Evolutionary conservation across 1,140 invertebrate species (phyloP).

Genomic region (Hesperophylax magnus): DNA sequence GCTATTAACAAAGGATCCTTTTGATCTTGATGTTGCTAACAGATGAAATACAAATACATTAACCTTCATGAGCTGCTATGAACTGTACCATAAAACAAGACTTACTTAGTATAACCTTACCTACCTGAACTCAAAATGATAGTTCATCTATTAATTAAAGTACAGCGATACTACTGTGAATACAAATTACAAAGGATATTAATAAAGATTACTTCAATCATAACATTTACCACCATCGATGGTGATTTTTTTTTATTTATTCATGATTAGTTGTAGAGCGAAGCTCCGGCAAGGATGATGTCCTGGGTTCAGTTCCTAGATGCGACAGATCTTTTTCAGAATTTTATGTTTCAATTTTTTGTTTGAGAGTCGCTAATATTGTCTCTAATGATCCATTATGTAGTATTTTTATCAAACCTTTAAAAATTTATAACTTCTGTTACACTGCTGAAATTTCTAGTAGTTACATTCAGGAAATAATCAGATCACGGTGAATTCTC

Average conservation of each 20-base stretch:
- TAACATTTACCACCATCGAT: too few relatives aligned
- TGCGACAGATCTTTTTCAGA: too few relatives aligned
- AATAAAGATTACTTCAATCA: neutral
- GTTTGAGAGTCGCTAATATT: too few relatives aligned
- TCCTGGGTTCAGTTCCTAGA: too few relatives aligned
- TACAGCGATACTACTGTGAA: neutral
- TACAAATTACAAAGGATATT: neutral
- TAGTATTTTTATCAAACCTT: too few relatives aligned
- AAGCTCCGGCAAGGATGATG: too few relatives aligned
- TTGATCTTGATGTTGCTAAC: conserved; percentile 36
- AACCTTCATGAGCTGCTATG: neutral
- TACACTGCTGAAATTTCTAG: neutral
- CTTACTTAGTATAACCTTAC: too few relatives aligned
- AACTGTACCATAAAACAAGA: neutral
- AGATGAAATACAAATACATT: conserved; percentile 8
- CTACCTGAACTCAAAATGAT: neutral
- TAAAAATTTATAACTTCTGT: neutral
- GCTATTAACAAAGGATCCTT: conserved; percentile 42
- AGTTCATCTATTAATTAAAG: neutral
- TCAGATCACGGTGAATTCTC: neutral
- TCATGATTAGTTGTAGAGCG: too few relatives aligned
- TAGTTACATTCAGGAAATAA: neutral
- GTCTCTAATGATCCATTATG: too few relatives aligned
- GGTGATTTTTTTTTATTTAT: too few relatives aligned
- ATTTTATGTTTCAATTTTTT: too few relatives aligned